Percentiles rank a stretch among this genome's conserved stretches.
Evolutionary conservation across 2,113 vertebrate genomes (phyloP).

Genomic region (Chamaea fasciata): DNA sequence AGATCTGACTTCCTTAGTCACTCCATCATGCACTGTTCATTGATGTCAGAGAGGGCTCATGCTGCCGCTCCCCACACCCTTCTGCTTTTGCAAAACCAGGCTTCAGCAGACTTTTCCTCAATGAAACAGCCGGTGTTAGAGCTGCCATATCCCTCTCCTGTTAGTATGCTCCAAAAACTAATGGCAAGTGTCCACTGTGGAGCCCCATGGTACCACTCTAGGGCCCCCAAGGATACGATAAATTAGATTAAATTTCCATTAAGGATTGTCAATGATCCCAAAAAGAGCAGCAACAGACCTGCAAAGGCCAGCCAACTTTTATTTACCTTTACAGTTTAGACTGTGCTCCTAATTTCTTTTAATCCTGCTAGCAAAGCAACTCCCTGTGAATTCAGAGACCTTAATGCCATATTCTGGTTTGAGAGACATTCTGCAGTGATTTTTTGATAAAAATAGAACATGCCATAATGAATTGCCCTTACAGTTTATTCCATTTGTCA

Average conservation of each 20-base stretch:
- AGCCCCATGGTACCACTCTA: background rate
- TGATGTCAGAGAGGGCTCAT: background rate
- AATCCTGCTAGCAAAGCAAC: background rate
- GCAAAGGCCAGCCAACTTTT: background rate
- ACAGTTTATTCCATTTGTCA: background rate
- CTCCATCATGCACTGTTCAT: constrained; percentile 18
- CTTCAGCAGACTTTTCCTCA: background rate
- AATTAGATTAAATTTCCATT: background rate
- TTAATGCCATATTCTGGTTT: background rate
- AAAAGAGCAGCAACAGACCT: background rate
- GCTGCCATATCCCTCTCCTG: background rate
- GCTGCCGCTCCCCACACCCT: background rate
- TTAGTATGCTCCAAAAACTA: background rate
- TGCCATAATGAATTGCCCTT: background rate
- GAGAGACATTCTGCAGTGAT: background rate
- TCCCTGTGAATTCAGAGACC: background rate
- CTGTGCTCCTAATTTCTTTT: background rate
- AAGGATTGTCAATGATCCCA: background rate
- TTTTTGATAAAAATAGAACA: background rate
- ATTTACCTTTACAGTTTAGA: background rate
- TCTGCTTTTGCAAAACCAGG: constrained; percentile 36
- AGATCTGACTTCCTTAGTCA: constrained; percentile 54
- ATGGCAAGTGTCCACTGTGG: background rate
- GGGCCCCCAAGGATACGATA: background rate
- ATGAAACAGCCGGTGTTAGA: background rate